Base-by-base conservation (phyloP, 2,113 vertebrate species). In the Sander vitreus region DNA sequence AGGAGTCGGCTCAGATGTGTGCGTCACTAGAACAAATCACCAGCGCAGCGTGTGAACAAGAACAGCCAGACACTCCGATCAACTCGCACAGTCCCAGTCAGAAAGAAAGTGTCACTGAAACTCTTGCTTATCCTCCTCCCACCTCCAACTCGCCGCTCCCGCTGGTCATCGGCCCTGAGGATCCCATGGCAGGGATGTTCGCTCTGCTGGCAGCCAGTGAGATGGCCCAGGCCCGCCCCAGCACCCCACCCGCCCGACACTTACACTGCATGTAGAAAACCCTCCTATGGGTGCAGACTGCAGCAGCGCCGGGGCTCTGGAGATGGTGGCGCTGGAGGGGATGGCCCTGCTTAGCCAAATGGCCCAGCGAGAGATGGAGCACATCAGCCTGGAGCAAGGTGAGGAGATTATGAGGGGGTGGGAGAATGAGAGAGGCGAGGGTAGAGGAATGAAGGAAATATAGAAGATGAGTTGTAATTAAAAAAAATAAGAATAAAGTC, bases 331-430 rank as follows among this genome's bases (percentile, higher is more conserved):
- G 6, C 88, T 99, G 65, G 97, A 99, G 9, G 98, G 98, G 8
- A 99, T 99, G 94, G 96, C 97, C 23, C 93, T 99, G 72, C 95
- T 99, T 72, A 98, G 98, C 43, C 97, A 99, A 91, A 97, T 99
- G 33, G 97, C 97, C 0, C 97, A 97, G 85, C 92, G 96, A 74
- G 97, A 98, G 84, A 95, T 97, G 88, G 96, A 98, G 86, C 93
- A 94, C 70, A 91, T 89, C 53, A 73, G 81, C 72, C 71, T 73
- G 66, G 86, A 85, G 62, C 72, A 91, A 80, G 88, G 96, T 89
- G 94, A 94, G 76, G 11, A 12, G 19, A 0, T 9, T 9, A 2
- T 3, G 14, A 53, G 5, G 5, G 33, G 14, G 13, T 30, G 9
- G 23, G 11, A 12, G 43, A 10, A 43, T 43, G 39, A 43, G 39